Percentiles rank a stretch among this genome's conserved stretches.
Conservation (phyloP, 1,140 invertebrate genomes). For the Conus betulinus region DNA sequence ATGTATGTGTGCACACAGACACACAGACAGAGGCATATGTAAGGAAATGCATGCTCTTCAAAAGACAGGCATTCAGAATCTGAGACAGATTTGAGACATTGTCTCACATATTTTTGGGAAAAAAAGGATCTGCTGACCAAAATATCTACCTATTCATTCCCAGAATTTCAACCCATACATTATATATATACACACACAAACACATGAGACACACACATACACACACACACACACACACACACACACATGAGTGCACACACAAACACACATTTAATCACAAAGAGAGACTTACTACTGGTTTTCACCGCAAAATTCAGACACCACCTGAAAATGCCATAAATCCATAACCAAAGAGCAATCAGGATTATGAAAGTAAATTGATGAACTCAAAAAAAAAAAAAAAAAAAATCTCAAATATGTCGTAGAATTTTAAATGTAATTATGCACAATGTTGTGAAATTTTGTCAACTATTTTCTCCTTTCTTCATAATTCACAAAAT, state of each 20-base stretch:
- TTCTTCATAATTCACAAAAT: not conserved
- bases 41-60: not conserved
- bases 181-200: not conserved
- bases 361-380: not conserved
- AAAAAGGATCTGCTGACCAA: too few relatives aligned
- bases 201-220: not conserved
- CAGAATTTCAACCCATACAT: not conserved
- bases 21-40: not conserved
- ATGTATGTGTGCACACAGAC: not conserved
- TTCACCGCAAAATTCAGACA: slow-evolving; percentile 31
- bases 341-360: not conserved
- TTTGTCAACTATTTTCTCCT: not conserved
- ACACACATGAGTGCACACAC: not conserved
- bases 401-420: not conserved
- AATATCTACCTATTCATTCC: not conserved
- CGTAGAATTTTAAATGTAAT: too few relatives aligned
- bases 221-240: not conserved
- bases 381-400: not conserved
- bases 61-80: too few relatives aligned
- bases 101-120: too few relatives aligned
- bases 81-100: too few relatives aligned
- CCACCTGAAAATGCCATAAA: slow-evolving; percentile 15
- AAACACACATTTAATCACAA: not conserved
- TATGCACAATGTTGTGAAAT: too few relatives aligned
- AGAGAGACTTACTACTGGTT: slow-evolving; percentile 24